These are phyloP conservation scores for Leptinotarsa juncta DNA, from an alignment of 2,888 invertebrate genomes.

Conservation along the genomic window DNA sequence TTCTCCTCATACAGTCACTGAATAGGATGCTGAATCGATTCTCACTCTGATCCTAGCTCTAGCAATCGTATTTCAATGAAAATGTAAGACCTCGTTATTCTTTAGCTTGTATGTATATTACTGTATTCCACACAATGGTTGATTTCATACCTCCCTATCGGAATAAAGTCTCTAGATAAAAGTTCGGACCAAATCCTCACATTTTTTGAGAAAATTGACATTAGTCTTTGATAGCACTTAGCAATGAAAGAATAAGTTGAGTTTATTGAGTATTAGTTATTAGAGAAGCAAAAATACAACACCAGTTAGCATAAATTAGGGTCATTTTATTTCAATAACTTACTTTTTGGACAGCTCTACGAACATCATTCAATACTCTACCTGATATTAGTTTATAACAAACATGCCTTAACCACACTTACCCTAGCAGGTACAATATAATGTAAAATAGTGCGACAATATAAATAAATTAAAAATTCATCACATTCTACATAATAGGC, in stretches of 20 bases:
- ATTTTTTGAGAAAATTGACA: no score
- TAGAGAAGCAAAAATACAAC: conserved; percentile 15
- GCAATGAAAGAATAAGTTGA: background rate
- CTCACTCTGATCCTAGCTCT: no score
- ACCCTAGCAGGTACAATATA: conserved; percentile 26
- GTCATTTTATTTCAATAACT: conserved; percentile 22
- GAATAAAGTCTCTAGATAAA: no score
- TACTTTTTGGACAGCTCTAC: background rate
- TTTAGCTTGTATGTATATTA: no score
- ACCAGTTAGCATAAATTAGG: conserved; percentile 20
- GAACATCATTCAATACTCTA: conserved; percentile 4
- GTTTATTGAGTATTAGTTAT: conserved; percentile 25
- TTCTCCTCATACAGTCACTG: no score
- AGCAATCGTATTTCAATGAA: no score
- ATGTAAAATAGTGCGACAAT: conserved; percentile 14
- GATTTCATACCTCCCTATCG: no score
- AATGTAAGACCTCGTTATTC: no score
- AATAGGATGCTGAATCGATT: no score
- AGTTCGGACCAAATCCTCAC: no score
- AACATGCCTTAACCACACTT: conserved; percentile 19
- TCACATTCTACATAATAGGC: conserved; percentile 26
- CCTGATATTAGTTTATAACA: conserved; percentile 10
- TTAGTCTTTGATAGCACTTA: background rate
- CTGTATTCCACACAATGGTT: no score
- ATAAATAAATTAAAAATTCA: conserved; percentile 21